Base-by-base conservation (phyloP, 2,888 invertebrate species). In the Melikaiella ostensackeni region DNA sequence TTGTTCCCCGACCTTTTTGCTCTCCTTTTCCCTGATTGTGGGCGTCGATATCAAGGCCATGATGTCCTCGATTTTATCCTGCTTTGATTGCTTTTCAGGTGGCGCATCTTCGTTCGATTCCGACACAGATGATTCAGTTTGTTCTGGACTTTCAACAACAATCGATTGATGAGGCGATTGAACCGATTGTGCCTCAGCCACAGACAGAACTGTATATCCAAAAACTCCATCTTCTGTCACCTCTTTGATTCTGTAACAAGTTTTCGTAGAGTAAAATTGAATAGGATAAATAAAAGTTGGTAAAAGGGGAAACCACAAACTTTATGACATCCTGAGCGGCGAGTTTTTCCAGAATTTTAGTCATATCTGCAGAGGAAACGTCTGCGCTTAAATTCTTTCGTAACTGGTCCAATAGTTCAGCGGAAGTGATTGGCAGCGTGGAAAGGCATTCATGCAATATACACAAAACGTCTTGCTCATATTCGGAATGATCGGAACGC, bases 1-100 rank as follows among this genome's bases (percentile, higher is more conserved):
- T 92, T 99, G 99, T 91, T 99, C 98, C 0, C 98, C 98, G 0
- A 98, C 95, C 92, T 98, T 96, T 91, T 98, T 98, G 81, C 96
- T 98, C 88, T 98, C 98, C 87, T 98, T 98, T 90, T 99, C 99
- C 87, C 98, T 94, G 21, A 98, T 97, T 0, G 98, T 98, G 0
- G 98, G 98, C 94, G 97, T 96, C n/a, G 97, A 96, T 81, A 98
- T 92, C 59, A 98, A 90, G 33, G 96, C 97, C 96, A 97, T 93
- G 61, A 93, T 93, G 83, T 91, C 91, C 61, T 91, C 91, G 0
- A 89, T 88, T 66, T 86, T 88, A 46, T 91, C 91, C 13, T 87
- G 74, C 66, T 88, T 90, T 0, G 83, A 74, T 66, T 90, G 89
- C 64, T 91, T 91, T 35, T 91, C 91, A 3, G 84, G 78, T 35